Percentiles rank a stretch among this genome's conserved stretches.
phyloP scores from a whole-genome alignment of 1,140 invertebrate genomes.

The Atta cephalotes region DNA sequence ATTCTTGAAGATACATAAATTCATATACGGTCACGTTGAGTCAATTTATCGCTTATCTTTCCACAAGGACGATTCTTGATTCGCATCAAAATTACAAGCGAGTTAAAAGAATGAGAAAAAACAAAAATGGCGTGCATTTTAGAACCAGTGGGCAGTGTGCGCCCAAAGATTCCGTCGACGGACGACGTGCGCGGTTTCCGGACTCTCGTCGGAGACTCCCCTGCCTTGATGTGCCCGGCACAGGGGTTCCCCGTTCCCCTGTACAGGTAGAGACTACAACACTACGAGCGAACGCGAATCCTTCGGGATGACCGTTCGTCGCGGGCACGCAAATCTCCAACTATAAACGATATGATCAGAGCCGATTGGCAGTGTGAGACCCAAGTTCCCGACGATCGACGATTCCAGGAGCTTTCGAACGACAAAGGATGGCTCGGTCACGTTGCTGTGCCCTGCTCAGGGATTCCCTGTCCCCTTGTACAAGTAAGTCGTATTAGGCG shows the following conservation, averaged over 20 bases:
- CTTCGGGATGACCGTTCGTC: slow-evolving; percentile 79
- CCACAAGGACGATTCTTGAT: background rate
- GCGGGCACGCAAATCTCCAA: slow-evolving; percentile 71
- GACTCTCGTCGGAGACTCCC: slow-evolving; percentile 79
- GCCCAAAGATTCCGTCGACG: slow-evolving; percentile 85
- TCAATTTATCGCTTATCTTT: background rate
- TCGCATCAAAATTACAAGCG: background rate
- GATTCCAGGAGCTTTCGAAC: slow-evolving; percentile 74
- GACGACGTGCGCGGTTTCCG: slow-evolving; percentile 84
- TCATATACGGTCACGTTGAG: background rate
- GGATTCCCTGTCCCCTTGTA: slow-evolving; percentile 89
- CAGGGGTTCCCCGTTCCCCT: slow-evolving; percentile 89
- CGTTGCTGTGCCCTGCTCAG: slow-evolving; percentile 88
- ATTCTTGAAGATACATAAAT: background rate
- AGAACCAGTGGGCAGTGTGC: slow-evolving; percentile 85
- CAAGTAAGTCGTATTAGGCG: slow-evolving; percentile 85
- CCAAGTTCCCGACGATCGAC: slow-evolving; percentile 75
- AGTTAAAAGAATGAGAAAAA: background rate
- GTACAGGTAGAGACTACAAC: slow-evolving; percentile 86
- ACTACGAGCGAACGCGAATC: slow-evolving; percentile 28
- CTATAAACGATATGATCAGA: slow-evolving; percentile 71
- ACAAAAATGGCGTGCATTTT: slow-evolving; percentile 51
- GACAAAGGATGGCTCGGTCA: slow-evolving; percentile 88
- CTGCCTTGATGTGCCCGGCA: slow-evolving; percentile 88
- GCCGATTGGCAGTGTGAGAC: slow-evolving; percentile 73